Evolutionary conservation across 1,140 invertebrate species (phyloP), one percentile per base, ranked within the genome.

Genomic region (Drosophila sp.): DNA sequence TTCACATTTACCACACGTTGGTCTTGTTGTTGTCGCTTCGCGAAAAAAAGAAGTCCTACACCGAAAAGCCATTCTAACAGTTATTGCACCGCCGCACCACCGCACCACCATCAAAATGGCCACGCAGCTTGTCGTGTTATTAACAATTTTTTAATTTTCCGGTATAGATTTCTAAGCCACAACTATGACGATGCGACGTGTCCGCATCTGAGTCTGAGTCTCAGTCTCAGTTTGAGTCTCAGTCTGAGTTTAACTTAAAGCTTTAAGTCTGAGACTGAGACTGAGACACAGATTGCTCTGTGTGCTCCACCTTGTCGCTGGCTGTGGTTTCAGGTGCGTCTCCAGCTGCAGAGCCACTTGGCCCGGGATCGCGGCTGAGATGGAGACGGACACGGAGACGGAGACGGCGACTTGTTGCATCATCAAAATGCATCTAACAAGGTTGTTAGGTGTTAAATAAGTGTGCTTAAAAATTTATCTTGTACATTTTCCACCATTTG

Each of bases 361-460:
- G 18, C 9, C 11, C 7, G n/a, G 21, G 21, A 21, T 21, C 21
- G 21, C n/a, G 11, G 16, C 18, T 43, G n/a, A 27, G 51, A 32
- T 25, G 41, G 36, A n/a, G 46, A 13, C 8, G 13, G 32, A 13
- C 36, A 48, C 32, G 11, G 1, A 21, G 43, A 21, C 25, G 8
- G 48, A 25, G 64, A 48, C 64, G 21, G 62, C 29, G 43, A 46
- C 64, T 72, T 64, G 64, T 73, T 66, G 79, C 83, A 89, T 89
- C 83, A 89, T 89, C 83, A 89, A 89, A 90, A 90, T 80, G 78
- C 81, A 90, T 90, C 86, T 87, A 90, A 90, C 86, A 90, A 87
- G 87, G 87, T 90, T 90, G 87, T 90, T 86, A 90, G 87, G 86
- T 90, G 86, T 90, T 90, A 90, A 90, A 90, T 90, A 90, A 90